Base-by-base conservation (phyloP, 1,140 invertebrate genomes). In the Nephila pilipes region DNA sequence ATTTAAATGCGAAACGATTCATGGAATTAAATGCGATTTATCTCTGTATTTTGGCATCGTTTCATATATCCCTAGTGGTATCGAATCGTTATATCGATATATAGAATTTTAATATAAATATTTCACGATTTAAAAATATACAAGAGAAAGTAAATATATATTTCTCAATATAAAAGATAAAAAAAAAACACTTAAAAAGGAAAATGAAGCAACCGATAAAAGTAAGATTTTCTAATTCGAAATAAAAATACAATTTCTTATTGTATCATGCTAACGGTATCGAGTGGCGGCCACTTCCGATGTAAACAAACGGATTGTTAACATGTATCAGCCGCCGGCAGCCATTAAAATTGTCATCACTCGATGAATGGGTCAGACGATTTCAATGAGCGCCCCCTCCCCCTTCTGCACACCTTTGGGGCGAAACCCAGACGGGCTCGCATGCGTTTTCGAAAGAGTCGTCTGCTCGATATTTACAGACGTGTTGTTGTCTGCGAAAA, bases 381-480 rank as follows among this genome's bases (percentile, higher is more conserved):
- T 75, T 75, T 75, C 32, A 75, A 75, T 75, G 69, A 29, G 69
- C 29, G 5, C 36, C 69, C 69, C 69, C 16, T 18, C 29, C 58
- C 58, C 18, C 29, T 16, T 75, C 29, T 36, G 29, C 14, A 75
- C 69, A 75, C 69, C 69, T 75, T 75, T 32, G 25, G 32, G 69
- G 32, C 25, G 63, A 65, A 46, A 46, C 46, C 46, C 46, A 46
- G 63, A 65, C 69, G 69, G 32, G 69, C 69, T 75, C 32, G 69
- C 69, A 75, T 29, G 69, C 69, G 69, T 75, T 75, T 75, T 75
- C 69, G 69, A 75, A 75, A 75, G 14, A 32, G 69, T 75, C 69
- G 69, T 75, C 69, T 75, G 32, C 69, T 25, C 65, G n/a, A 65
- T 65, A 65, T 65, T 65, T 65, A 65, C 63, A 65, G 63, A 65